A percentile compares a stretch with the other conserved stretches of the same genome.
Evolutionary conservation across 2,888 invertebrate genomes (phyloP).

Genomic region (Fabriciana adippe): DNA sequence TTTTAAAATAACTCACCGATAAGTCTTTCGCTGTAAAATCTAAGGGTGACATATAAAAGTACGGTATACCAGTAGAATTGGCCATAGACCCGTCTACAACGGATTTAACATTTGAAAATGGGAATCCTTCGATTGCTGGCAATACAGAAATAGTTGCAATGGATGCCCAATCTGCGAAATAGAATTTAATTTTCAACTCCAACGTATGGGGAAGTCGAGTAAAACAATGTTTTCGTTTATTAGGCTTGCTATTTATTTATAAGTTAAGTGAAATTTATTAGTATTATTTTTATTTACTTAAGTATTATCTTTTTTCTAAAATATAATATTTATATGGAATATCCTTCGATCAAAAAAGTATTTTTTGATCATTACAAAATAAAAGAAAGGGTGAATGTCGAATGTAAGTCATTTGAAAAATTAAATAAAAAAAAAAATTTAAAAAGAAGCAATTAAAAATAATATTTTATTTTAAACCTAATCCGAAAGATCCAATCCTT

Average conservation of each 20-base stretch:
- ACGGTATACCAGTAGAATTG: constrained; percentile 87
- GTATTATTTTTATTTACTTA: too few relatives aligned
- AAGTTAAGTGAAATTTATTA: too few relatives aligned
- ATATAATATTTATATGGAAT: background rate
- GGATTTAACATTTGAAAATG: constrained; percentile 87
- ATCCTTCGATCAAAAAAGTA: too few relatives aligned
- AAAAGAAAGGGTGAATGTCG: too few relatives aligned
- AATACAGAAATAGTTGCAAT: constrained; percentile 86
- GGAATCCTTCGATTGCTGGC: constrained; percentile 83
- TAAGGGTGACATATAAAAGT: constrained; percentile 87
- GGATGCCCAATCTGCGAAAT: constrained; percentile 86
- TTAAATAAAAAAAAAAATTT: too few relatives aligned
- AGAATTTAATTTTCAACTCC: background rate
- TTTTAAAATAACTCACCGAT: constrained; percentile 70
- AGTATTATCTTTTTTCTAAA: too few relatives aligned
- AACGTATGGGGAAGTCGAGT: background rate
- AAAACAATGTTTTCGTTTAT: background rate
- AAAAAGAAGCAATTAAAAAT: too few relatives aligned
- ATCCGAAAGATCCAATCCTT: too few relatives aligned
- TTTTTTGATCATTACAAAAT: too few relatives aligned
- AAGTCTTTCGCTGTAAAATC: constrained; percentile 87
- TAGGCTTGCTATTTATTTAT: too few relatives aligned
- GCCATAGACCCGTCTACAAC: constrained; percentile 86
- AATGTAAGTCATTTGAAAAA: too few relatives aligned
- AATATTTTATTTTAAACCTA: too few relatives aligned